These are phyloP conservation scores for Phoenicopterus ruber DNA, from an alignment of 2,113 vertebrate species.

Conservation along the genomic window DNA sequence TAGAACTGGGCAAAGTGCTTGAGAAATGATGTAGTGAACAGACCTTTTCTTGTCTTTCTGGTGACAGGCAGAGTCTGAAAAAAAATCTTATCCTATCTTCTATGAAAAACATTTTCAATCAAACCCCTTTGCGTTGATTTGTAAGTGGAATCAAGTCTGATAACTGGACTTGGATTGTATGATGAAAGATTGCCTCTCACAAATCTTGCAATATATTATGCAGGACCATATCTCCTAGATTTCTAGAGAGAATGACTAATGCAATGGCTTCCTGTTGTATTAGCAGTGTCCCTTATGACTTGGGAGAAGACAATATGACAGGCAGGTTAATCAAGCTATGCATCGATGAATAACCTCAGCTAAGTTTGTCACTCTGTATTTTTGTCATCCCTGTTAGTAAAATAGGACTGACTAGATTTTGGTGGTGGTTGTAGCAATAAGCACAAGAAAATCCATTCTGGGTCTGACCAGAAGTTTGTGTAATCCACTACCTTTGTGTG, in stretches of 20 bases:
- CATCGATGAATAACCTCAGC: background rate
- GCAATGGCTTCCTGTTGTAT: background rate
- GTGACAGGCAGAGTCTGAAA: background rate
- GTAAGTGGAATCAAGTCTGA: background rate
- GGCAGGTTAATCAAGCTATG: background rate
- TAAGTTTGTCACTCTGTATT: background rate
- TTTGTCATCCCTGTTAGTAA: background rate
- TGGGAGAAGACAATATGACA: background rate
- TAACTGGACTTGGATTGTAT: background rate
- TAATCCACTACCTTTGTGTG: background rate
- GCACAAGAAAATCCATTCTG: background rate
- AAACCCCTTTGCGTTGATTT: background rate
- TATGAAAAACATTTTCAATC: background rate
- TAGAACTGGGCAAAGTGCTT: background rate
- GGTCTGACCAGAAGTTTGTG: background rate
- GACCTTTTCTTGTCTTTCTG: background rate
- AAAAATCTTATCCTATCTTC: background rate
- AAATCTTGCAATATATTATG: background rate
- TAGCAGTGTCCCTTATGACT: background rate
- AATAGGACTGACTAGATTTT: background rate
- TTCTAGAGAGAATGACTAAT: background rate
- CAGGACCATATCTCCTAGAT: background rate
- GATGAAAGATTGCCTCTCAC: background rate
- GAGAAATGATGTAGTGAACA: background rate
- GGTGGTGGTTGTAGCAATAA: background rate